These are phyloP conservation scores for Allophyes oxyacanthae DNA, from an alignment of 2,888 invertebrate species.

Conservation along the genomic window DNA sequence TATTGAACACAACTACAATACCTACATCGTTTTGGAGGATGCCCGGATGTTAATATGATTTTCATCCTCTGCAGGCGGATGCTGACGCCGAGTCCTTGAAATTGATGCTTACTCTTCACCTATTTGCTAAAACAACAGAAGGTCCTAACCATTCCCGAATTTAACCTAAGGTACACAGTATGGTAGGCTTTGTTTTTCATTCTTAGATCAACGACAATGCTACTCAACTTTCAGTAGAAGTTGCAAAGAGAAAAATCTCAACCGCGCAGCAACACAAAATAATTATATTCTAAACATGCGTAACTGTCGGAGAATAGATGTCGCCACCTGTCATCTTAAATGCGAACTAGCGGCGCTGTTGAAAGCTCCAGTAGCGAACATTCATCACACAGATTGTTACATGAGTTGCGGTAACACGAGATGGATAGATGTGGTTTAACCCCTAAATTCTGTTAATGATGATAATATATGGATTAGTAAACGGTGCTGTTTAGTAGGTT, in stretches of 20 bases:
- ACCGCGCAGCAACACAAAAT: constrained; percentile 17
- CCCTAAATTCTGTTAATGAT: constrained; percentile 26
- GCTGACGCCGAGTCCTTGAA: too few species aligned
- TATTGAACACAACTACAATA: too few species aligned
- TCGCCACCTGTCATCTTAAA: constrained; percentile 42
- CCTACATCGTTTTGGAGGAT: too few species aligned
- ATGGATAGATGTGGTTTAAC: constrained; percentile 31
- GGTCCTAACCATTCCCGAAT: too few species aligned
- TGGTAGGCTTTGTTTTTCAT: too few species aligned
- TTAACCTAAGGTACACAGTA: too few species aligned
- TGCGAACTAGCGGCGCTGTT: constrained; percentile 30
- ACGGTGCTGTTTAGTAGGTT: constrained; percentile 10
- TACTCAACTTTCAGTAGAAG: too few species aligned
- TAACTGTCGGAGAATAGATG: constrained; percentile 17
- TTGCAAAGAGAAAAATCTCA: constrained; percentile 1
- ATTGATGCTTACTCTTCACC: too few species aligned
- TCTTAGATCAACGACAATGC: too few species aligned
- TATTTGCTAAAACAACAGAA: too few species aligned
- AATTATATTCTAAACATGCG: constrained; percentile 43
- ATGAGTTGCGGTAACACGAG: constrained; percentile 42
- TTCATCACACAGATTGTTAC: constrained; percentile 48
- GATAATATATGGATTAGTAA: not conserved
- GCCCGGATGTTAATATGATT: too few species aligned
- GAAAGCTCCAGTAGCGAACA: constrained; percentile 48
- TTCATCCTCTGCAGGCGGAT: too few species aligned